Percentiles rank a stretch among this genome's conserved stretches.
Evolutionary conservation across 2,797 vertebrate genomes (phyloP).

Genomic region (Enteromius argenteus): DNA sequence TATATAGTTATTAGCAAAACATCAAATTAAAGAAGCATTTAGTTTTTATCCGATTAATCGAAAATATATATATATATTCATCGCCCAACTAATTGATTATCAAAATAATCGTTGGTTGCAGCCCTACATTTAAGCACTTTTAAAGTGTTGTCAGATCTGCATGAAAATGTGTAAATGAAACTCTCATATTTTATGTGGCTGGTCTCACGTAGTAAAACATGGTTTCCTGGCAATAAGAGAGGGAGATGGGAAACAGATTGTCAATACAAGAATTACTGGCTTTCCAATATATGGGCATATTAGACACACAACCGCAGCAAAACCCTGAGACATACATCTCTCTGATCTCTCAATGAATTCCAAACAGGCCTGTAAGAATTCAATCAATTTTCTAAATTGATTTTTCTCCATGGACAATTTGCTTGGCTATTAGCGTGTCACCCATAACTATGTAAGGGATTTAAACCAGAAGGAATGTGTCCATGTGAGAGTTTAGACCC

Average conservation of each 20-base stretch:
- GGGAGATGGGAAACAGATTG: conserved; percentile 35
- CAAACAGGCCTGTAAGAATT: conserved; percentile 75
- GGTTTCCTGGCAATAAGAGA: not conserved
- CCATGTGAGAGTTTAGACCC: conserved; percentile 6
- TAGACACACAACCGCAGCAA: conserved; percentile 33
- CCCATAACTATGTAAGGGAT: conserved; percentile 72
- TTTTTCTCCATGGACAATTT: conserved; percentile 78
- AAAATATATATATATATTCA: too few species aligned
- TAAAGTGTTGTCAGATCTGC: not conserved
- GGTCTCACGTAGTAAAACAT: conserved; percentile 8
- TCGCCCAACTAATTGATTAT: too few species aligned
- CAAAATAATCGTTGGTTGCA: too few species aligned
- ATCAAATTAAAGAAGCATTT: too few species aligned
- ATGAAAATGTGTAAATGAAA: conserved; percentile 10
- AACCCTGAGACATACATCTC: conserved; percentile 34
- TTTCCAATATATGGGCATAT: conserved; percentile 17
- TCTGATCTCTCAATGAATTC: conserved; percentile 76
- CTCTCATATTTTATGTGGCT: conserved; percentile 41
- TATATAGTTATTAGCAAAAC: too few species aligned
- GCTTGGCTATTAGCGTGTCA: conserved; percentile 69
- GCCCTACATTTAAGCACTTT: not conserved
- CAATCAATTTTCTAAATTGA: conserved; percentile 80
- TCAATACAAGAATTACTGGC: conserved; percentile 31
- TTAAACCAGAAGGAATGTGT: conserved; percentile 56
- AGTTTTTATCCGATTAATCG: too few species aligned